A percentile compares a stretch with the other conserved stretches of the same genome.
Evolutionary conservation across 2,113 vertebrate genomes (phyloP).

Genomic region (Climacteris rufus): DNA sequence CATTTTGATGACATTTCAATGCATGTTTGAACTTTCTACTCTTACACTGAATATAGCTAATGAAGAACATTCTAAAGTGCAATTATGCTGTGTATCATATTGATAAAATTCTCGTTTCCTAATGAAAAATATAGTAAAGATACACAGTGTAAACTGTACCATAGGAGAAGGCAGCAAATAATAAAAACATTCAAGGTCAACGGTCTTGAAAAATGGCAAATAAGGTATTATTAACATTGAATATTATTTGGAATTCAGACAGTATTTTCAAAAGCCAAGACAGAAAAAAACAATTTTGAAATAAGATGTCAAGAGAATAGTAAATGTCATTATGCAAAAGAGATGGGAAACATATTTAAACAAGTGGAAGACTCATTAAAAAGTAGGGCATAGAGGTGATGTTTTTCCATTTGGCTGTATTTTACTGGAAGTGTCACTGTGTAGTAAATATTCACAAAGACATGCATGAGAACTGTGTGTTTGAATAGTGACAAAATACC

Average conservation of each 20-base stretch:
- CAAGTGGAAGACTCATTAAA: neutral
- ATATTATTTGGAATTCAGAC: neutral
- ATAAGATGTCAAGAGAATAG: neutral
- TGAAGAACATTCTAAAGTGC: neutral
- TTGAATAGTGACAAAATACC: neutral
- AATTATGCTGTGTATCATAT: neutral
- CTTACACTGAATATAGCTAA: neutral
- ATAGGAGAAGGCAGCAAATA: neutral
- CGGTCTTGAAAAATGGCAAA: neutral
- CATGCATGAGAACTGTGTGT: accelerated
- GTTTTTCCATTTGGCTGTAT: neutral
- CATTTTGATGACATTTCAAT: neutral
- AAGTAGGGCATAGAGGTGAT: neutral
- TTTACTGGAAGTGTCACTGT: neutral
- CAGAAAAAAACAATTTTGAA: neutral
- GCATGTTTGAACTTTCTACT: neutral
- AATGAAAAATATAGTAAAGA: neutral
- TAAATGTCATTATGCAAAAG: neutral
- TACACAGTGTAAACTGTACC: neutral
- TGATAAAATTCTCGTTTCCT: neutral
- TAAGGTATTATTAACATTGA: neutral
- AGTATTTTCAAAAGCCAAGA: neutral
- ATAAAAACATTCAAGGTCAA: neutral
- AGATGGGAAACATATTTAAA: neutral
- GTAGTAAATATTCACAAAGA: neutral